Conservation (phyloP, 2,113 vertebrate species). For the Protobothrops mucrosquamatus region DNA sequence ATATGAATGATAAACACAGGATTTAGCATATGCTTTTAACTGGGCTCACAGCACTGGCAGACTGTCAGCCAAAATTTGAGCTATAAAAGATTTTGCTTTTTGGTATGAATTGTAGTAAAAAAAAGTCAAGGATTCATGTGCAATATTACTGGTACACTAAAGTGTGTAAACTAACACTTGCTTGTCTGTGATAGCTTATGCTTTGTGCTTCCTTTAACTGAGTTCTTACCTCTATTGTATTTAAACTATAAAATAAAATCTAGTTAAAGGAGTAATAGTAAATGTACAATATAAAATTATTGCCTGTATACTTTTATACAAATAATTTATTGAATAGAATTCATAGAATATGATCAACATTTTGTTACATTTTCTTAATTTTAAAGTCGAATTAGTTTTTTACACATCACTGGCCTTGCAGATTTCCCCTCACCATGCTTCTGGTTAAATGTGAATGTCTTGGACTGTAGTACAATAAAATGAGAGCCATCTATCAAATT, state of each 20-base stretch:
- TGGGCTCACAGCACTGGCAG: slow-evolving; percentile 66
- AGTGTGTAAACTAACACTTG: slow-evolving; percentile 44
- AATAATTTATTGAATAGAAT: slow-evolving; percentile 41
- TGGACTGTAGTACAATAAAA: slow-evolving; percentile 67
- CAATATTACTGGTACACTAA: not conserved
- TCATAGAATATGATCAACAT: slow-evolving; percentile 31
- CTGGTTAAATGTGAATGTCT: slow-evolving; percentile 62
- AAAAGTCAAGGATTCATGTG: slow-evolving; percentile 32
- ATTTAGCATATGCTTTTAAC: slow-evolving; percentile 62
- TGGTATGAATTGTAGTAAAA: slow-evolving; percentile 44
- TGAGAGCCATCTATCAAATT: slow-evolving; percentile 41
- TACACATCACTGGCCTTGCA: slow-evolving; percentile 69
- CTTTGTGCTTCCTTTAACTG: slow-evolving; percentile 57
- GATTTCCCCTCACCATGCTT: slow-evolving; percentile 69
- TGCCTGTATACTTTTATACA: slow-evolving; percentile 40
- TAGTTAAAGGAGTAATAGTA: slow-evolving; percentile 40
- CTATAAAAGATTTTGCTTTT: slow-evolving; percentile 29
- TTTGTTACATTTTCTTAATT: slow-evolving; percentile 32
- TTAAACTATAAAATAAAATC: slow-evolving; percentile 20
- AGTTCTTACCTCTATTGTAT: slow-evolving; percentile 59
- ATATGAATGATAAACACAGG: slow-evolving; percentile 57
- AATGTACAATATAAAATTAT: slow-evolving; percentile 15
- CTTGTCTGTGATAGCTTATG: slow-evolving; percentile 43
- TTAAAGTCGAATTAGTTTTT: slow-evolving; percentile 50
- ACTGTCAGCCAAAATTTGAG: slow-evolving; percentile 51